Evolutionary conservation across 1,140 invertebrate species (phyloP).

Genomic region (Megalonaias nervosa): DNA sequence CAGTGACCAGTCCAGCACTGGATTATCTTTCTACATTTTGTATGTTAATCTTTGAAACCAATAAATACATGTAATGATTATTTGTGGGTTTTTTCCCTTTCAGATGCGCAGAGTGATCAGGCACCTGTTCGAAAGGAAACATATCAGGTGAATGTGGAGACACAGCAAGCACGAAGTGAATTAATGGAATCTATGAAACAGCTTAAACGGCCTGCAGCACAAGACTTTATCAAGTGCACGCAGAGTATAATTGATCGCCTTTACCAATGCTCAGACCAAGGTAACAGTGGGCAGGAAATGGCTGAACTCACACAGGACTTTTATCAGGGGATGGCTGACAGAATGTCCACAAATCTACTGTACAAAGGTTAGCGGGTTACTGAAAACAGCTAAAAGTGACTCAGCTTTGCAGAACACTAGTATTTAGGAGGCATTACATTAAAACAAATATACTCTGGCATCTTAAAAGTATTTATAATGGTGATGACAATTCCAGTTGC

Average conservation of each 20-base stretch:
- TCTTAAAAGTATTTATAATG: too few relatives aligned
- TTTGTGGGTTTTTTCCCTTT: too few relatives aligned
- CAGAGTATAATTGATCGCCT: constrained; percentile 80
- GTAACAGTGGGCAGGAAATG: constrained; percentile 84
- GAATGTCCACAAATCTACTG: constrained; percentile 75
- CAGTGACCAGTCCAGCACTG: too few relatives aligned
- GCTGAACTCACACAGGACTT: constrained; percentile 93
- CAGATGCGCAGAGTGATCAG: too few relatives aligned
- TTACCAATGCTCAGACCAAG: constrained; percentile 75
- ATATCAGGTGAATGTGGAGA: constrained; percentile 67
- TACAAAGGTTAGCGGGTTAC: constrained; percentile 77
- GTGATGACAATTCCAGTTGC: too few relatives aligned
- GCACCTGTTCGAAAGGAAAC: constrained; percentile 39
- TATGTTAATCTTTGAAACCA: too few relatives aligned
- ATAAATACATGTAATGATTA: too few relatives aligned
- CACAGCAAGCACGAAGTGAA: constrained; percentile 67
- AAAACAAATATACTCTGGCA: too few relatives aligned
- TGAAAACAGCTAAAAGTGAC: background rate
- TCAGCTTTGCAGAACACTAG: too few relatives aligned
- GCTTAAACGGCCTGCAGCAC: constrained; percentile 73
- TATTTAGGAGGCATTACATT: too few relatives aligned
- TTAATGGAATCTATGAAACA: constrained; percentile 69
- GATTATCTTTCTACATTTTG: too few relatives aligned
- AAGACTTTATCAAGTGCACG: constrained; percentile 80
- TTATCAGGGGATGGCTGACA: constrained; percentile 86